Percentiles rank a stretch among this genome's conserved stretches.
phyloP scores from a whole-genome alignment of 2,113 vertebrate species.

The Corynorhinus townsendii region DNA sequence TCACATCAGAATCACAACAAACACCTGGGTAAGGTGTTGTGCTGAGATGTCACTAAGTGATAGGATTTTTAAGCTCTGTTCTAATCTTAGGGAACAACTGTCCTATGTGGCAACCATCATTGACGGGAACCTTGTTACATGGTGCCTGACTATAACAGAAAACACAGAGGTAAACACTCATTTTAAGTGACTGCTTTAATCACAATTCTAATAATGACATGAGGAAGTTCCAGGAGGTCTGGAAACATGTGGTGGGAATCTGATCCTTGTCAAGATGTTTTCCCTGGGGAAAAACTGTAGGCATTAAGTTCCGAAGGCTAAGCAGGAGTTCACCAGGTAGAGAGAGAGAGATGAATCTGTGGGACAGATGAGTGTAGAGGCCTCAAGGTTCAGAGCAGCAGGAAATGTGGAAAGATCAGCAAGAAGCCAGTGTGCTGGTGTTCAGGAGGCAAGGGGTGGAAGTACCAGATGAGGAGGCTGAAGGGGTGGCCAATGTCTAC shows the following conservation, averaged over 20 bases:
- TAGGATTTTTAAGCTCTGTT: background rate
- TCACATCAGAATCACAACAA: background rate
- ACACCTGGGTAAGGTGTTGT: background rate
- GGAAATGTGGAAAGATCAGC: accelerated
- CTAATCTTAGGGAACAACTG: background rate
- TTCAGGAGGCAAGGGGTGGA: accelerated
- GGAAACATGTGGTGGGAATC: background rate
- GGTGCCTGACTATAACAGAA: background rate
- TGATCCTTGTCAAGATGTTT: background rate
- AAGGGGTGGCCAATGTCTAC: background rate
- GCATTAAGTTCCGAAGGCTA: background rate
- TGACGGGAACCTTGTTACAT: background rate
- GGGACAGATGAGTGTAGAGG: background rate
- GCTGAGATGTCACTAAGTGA: background rate
- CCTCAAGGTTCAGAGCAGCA: background rate
- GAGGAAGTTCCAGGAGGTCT: background rate
- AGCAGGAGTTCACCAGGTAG: background rate
- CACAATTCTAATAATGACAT: background rate
- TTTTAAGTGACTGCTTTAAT: background rate
- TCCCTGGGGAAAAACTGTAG: background rate
- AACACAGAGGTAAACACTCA: background rate
- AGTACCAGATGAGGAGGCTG: background rate
- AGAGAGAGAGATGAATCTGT: background rate
- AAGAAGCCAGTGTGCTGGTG: background rate
- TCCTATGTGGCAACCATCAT: too few species aligned